Conservation (phyloP, 2,888 invertebrate genomes). For the Drosophila tanythrix region DNA sequence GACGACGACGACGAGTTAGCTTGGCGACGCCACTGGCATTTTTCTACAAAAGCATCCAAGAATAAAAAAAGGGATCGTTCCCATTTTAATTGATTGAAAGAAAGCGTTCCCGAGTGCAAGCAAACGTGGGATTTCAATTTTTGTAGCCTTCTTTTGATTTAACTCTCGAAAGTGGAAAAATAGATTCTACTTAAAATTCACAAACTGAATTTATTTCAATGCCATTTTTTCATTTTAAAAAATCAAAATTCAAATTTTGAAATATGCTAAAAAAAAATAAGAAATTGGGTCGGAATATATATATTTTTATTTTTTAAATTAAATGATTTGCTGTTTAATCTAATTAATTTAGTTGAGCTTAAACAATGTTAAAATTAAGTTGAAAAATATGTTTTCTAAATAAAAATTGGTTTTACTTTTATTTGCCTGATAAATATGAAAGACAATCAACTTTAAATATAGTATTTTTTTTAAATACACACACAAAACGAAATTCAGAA, state of each 20-base stretch:
- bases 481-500: neutral
- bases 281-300: neutral
- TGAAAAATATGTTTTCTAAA: neutral
- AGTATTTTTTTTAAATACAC: neutral
- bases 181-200: neutral
- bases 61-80: neutral
- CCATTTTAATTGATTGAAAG: neutral
- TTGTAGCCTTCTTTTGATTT: neutral
- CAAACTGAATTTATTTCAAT: neutral
- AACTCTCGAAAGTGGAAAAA: neutral
- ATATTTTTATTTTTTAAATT: neutral
- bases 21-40: constrained; percentile 57
- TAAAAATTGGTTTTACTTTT: neutral
- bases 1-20: constrained; percentile 46
- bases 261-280: too few species aligned
- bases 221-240: neutral
- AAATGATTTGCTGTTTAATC: neutral
- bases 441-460: neutral
- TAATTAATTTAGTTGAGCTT: neutral
- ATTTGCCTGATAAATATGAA: neutral
- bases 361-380: neutral
- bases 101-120: neutral
- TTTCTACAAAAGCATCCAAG: constrained; percentile 28
- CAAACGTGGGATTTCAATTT: neutral
- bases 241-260: neutral